Evolutionary conservation across 2,113 vertebrate species (phyloP), one percentile per base, ranked within the genome.

Genomic region (Etia nguti): DNA sequence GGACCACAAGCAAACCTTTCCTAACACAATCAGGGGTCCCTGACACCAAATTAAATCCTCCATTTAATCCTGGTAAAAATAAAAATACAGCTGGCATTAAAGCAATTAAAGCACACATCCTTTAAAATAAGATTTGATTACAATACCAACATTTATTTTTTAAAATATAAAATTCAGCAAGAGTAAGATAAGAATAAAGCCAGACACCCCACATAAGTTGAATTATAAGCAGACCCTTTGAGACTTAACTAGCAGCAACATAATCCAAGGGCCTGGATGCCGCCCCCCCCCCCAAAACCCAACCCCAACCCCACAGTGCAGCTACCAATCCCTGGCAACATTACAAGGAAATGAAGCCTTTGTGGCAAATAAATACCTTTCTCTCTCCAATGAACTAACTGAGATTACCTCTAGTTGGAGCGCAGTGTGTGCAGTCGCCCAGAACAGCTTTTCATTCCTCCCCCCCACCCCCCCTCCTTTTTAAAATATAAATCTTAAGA

Each of bases 161-260:
- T 38, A 87, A 15, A 41, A 43, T 70, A 70, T 41, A 92, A 94
- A 93, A 94, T 46, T 73, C 31, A 65, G 62, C 60, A 60, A 60
- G 29, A 87, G 88, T 75, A 91, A 79, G 75, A 88, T 83, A 83
- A 85, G 57, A 86, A 73, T 31, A 52, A 93, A 92, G 85, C 85
- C 81, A 92, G 82, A 90, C 31, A 81, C 73, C 82, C 77, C 38
- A 79, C 89, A 81, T 90, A 85, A 60, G 57, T 84, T 89, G 70
- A 93, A 93, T 89, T 34, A 88, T 85, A 89, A 92, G 87, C 90
- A 92, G 91, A 91, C 93, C 93, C 85, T 94, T 90, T 88, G 86
- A 93, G 89, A 94, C 89, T 90, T 80, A 91, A 75, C 84, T 83
- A 96, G 93, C 94, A 96, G 93, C 94, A 92, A 94, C 85, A 86